Evolutionary conservation across 2,888 invertebrate species (phyloP).

Genomic region (Zonitis immaculata): DNA sequence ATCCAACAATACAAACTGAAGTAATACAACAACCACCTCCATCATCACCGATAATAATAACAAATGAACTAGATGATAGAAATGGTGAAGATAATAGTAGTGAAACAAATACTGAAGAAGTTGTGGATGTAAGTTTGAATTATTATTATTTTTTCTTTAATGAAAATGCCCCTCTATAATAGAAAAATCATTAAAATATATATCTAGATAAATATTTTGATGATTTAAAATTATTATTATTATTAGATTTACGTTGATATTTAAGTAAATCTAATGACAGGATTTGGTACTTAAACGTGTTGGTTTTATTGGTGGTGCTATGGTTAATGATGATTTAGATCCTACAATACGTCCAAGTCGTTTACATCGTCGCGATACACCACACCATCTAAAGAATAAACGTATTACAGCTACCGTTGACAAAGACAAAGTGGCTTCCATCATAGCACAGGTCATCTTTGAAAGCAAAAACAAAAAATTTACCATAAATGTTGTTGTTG

Average conservation of each 20-base stretch:
- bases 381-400: conserved; percentile 98
- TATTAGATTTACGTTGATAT: too few species aligned
- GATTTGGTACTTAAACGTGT: conserved; percentile 57
- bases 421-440: conserved; percentile 68
- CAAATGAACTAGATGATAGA: conserved; percentile 37
- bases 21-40: conserved; percentile 14
- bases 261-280: conserved; percentile 38
- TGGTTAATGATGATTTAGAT: conserved; percentile 49
- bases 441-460: conserved; percentile 61
- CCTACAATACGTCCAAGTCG: conserved; percentile 58
- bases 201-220: too few species aligned
- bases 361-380: conserved; percentile 91
- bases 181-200: too few species aligned
- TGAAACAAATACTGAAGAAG: conserved; percentile 63
- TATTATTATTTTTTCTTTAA: too few species aligned
- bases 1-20: conserved; percentile 26
- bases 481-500: not conserved
- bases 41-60: conserved; percentile 29
- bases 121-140: conserved; percentile 62
- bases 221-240: too few species aligned
- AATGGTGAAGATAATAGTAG: conserved; percentile 57
- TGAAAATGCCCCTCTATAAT: too few species aligned
- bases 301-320: conserved; percentile 56
- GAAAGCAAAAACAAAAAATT: not conserved
- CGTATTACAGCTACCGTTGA: conserved; percentile 66